Percentiles rank a stretch among this genome's conserved stretches.
phyloP scores from a whole-genome alignment of 2,797 vertebrate species.

The Falco novaeseelandiae region DNA sequence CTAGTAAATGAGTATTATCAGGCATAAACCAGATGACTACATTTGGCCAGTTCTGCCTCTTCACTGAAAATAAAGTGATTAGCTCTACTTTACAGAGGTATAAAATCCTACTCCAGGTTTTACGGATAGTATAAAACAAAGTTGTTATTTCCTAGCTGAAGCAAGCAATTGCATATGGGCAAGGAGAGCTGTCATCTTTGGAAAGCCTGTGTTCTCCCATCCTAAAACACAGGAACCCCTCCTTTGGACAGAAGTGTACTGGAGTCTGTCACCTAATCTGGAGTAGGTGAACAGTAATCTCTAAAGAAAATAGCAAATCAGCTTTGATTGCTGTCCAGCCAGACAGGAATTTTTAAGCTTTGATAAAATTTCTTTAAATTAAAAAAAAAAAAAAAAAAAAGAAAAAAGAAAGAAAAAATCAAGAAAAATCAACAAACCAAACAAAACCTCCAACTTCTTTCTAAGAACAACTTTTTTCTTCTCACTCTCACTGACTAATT shows the following conservation, averaged over 20 bases:
- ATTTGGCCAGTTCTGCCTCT: background rate
- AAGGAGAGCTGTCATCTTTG: background rate
- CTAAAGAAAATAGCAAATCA: background rate
- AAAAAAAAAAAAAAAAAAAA: background rate
- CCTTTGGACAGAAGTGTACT: background rate
- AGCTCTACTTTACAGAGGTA: background rate
- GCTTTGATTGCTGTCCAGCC: background rate
- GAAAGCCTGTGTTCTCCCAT: background rate
- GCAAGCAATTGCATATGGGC: background rate
- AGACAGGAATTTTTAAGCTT: background rate
- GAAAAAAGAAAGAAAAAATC: no score
- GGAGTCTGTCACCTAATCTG: background rate
- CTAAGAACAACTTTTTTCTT: background rate
- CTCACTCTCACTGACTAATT: background rate
- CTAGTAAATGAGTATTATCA: background rate
- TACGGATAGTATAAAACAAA: background rate
- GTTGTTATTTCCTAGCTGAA: background rate
- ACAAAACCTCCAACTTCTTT: no score
- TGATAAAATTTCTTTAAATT: background rate
- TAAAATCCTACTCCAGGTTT: background rate
- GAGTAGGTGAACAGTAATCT: background rate
- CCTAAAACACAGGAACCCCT: background rate
- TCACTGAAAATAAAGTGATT: background rate
- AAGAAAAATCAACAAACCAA: no score
- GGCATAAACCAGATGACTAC: background rate